A percentile compares a stretch with the other conserved stretches of the same genome.
Conservation (phyloP, 1,140 invertebrate species). For the Cryptotermes secundus region DNA sequence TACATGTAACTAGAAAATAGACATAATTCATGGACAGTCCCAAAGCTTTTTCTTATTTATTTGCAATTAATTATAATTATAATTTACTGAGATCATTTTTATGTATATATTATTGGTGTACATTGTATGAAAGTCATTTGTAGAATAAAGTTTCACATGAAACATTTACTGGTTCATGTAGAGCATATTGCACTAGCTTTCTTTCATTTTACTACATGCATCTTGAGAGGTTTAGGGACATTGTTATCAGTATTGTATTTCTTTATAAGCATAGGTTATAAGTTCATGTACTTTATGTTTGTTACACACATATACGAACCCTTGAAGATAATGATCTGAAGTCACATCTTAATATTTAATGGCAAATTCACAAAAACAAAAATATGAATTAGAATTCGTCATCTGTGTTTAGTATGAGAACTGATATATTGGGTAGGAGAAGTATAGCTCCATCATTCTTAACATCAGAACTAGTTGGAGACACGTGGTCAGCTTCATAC, state of each 20-base stretch:
- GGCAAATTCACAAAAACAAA: too few relatives aligned
- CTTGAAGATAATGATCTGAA: background rate
- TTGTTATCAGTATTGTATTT: slow-evolving; percentile 4
- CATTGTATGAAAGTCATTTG: background rate
- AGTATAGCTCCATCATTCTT: too few relatives aligned
- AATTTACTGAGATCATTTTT: background rate
- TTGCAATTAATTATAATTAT: background rate
- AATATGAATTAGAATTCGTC: too few relatives aligned
- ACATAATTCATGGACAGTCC: slow-evolving; percentile 10
- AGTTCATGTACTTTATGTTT: background rate
- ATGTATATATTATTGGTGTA: background rate
- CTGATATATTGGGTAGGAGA: too few relatives aligned
- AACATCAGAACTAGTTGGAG: too few relatives aligned
- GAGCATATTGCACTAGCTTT: slow-evolving; percentile 6
- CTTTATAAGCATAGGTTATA: background rate
- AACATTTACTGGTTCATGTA: background rate
- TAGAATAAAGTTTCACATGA: background rate
- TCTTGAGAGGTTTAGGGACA: background rate
- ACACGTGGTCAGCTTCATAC: too few relatives aligned
- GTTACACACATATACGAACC: background rate
- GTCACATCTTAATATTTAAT: background rate
- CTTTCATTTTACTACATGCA: background rate
- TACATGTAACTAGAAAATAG: slow-evolving; percentile 1
- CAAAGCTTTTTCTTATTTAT: background rate
- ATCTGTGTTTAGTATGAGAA: too few relatives aligned